phyloP scores from a whole-genome alignment of 2,888 invertebrate genomes.

The Eumerus sabulonum region DNA sequence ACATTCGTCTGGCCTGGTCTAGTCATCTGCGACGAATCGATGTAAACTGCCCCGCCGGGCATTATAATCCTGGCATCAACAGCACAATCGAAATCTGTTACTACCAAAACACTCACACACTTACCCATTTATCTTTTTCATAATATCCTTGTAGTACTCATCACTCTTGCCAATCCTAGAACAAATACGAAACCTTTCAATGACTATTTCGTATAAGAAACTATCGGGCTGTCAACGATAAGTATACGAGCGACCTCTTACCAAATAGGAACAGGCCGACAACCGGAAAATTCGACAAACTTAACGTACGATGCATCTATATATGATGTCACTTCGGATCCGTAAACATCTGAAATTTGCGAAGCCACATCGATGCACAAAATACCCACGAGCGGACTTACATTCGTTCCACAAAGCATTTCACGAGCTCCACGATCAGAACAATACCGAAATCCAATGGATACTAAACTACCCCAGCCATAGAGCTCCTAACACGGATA shows the following conservation, averaged over 20 bases:
- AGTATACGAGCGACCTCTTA: constrained; percentile 76
- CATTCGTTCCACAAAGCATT: constrained; percentile 21
- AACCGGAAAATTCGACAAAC: constrained; percentile 90
- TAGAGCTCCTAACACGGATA: too few relatives aligned
- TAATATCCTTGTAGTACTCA: constrained; percentile 82
- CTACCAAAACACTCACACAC: too few relatives aligned
- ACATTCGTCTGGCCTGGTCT: constrained; percentile 78
- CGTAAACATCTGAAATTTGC: constrained; percentile 80
- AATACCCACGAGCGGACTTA: constrained; percentile 84
- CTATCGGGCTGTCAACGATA: too few relatives aligned
- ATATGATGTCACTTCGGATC: constrained; percentile 83
- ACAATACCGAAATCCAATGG: too few relatives aligned
- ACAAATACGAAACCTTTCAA: too few relatives aligned
- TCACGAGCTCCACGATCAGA: too few relatives aligned
- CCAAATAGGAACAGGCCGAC: constrained; percentile 82
- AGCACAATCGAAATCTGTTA: neutral
- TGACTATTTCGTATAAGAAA: too few relatives aligned
- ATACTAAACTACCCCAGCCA: too few relatives aligned
- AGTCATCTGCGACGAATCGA: constrained; percentile 80
- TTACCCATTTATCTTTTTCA: constrained; percentile 85
- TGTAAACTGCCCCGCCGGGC: constrained; percentile 89
- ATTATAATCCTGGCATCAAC: constrained; percentile 83
- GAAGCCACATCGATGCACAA: constrained; percentile 84
- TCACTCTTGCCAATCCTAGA: constrained; percentile 82
- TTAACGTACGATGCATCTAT: constrained; percentile 93